These are phyloP conservation scores for Morpho achilles DNA, from an alignment of 2,888 invertebrate genomes.

Conservation along the genomic window DNA sequence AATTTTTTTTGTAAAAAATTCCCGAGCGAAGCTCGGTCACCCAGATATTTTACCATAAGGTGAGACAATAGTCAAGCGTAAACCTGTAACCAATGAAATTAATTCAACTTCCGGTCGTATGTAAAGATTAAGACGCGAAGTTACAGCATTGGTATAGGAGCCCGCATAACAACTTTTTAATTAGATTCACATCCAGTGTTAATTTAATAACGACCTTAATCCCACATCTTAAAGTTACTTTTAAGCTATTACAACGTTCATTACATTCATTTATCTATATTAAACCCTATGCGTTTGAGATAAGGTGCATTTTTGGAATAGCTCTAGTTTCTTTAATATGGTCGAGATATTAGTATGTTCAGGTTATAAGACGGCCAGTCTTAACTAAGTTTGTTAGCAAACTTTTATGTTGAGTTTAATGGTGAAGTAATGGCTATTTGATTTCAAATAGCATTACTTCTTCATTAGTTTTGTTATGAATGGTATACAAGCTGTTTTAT, in stretches of 20 bases:
- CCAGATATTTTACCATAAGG: too few relatives aligned
- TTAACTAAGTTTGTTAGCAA: constrained; percentile 3
- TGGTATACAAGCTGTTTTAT: too few relatives aligned
- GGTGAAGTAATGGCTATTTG: constrained; percentile 1
- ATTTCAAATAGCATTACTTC: not conserved
- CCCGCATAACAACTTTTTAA: constrained; percentile 1
- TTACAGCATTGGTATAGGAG: not conserved
- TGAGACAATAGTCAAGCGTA: too few relatives aligned
- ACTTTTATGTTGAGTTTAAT: constrained; percentile 6
- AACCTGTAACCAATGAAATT: too few relatives aligned
- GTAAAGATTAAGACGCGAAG: constrained; percentile 2
- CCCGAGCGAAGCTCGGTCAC: too few relatives aligned
- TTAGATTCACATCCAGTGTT: not conserved
- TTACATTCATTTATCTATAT: too few relatives aligned
- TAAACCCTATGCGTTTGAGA: not conserved
- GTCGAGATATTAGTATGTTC: constrained; percentile 4
- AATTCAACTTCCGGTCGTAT: too few relatives aligned
- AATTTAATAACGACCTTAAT: not conserved
- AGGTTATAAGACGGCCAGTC: constrained; percentile 1
- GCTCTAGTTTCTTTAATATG: not conserved
- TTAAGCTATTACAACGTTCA: too few relatives aligned
- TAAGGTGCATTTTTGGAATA: not conserved
- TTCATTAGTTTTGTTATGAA: not conserved
- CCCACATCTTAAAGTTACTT: not conserved
- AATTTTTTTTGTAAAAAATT: too few relatives aligned